Percentiles rank a stretch among this genome's conserved stretches.
Conservation (phyloP, 2,797 vertebrate species). For the Rhabdophis nuchalis region DNA sequence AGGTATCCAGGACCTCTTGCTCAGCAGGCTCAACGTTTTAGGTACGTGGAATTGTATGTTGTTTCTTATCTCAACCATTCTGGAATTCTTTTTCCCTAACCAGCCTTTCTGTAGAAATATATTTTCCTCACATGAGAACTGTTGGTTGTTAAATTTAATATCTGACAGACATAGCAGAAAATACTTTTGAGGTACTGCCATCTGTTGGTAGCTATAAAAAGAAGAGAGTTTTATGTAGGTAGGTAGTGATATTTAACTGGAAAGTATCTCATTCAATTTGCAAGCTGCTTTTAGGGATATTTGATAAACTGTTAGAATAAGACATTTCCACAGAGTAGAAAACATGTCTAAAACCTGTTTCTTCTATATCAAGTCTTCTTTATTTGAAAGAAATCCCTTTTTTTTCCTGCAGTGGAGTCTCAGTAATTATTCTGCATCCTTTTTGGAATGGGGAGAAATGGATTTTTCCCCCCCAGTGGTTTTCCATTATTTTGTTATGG, state of each 20-base stretch:
- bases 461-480: not conserved
- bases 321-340: slow-evolving; percentile 6
- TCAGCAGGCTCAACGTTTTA: slow-evolving; percentile 97
- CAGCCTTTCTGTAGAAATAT: not conserved
- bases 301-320: not conserved
- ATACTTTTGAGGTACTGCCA: slow-evolving; percentile 15
- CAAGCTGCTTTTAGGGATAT: slow-evolving; percentile 16
- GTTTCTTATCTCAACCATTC: not conserved
- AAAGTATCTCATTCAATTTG: not conserved
- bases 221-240: not conserved
- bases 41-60: slow-evolving; percentile 73
- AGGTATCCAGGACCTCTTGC: slow-evolving; percentile 93
- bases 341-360: not conserved
- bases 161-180: not conserved
- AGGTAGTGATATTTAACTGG: slow-evolving; percentile 9
- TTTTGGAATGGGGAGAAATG: not conserved
- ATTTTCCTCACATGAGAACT: not conserved
- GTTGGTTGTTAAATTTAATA: not conserved
- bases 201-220: not conserved
- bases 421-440: not conserved
- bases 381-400: not conserved
- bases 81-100: not conserved
- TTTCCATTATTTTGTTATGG: not conserved
- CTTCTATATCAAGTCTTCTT: not conserved
- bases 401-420: not conserved